Evolutionary conservation across 2,888 invertebrate species (phyloP).

Genomic region (Alviniconcha strummeri): DNA sequence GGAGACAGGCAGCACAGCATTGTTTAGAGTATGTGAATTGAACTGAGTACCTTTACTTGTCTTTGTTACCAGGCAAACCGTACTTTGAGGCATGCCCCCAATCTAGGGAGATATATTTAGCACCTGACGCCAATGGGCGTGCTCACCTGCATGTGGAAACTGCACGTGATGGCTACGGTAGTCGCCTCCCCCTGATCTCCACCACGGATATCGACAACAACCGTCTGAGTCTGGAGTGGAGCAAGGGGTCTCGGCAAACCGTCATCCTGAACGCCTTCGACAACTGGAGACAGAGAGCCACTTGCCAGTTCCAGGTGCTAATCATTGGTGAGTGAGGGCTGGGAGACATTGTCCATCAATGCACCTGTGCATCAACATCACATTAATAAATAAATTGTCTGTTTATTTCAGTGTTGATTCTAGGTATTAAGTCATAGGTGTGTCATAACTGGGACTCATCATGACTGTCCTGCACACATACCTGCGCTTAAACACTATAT

Average conservation of each 20-base stretch:
- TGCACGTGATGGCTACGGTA: conserved; percentile 52
- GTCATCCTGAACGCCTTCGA: conserved; percentile 58
- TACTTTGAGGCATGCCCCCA: conserved; percentile 59
- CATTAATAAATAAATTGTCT: too few relatives aligned
- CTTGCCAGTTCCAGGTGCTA: conserved; percentile 57
- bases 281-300: conserved; percentile 49
- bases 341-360: too few relatives aligned
- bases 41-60: not conserved
- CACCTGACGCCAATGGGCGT: conserved; percentile 46
- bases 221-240: conserved; percentile 53
- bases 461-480: too few relatives aligned
- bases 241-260: conserved; percentile 53
- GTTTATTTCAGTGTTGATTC: too few relatives aligned
- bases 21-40: too few relatives aligned
- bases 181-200: conserved; percentile 50
- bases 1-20: too few relatives aligned
- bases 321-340: conserved; percentile 52
- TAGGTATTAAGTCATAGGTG: too few relatives aligned
- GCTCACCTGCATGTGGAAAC: conserved; percentile 47
- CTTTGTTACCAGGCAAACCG: conserved; percentile 47
- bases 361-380: too few relatives aligned
- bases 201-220: conserved; percentile 52
- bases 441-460: too few relatives aligned
- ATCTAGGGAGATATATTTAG: conserved; percentile 48
- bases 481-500: too few relatives aligned